Evolutionary conservation across 2,888 invertebrate genomes (phyloP).

Genomic region (Empis livida): DNA sequence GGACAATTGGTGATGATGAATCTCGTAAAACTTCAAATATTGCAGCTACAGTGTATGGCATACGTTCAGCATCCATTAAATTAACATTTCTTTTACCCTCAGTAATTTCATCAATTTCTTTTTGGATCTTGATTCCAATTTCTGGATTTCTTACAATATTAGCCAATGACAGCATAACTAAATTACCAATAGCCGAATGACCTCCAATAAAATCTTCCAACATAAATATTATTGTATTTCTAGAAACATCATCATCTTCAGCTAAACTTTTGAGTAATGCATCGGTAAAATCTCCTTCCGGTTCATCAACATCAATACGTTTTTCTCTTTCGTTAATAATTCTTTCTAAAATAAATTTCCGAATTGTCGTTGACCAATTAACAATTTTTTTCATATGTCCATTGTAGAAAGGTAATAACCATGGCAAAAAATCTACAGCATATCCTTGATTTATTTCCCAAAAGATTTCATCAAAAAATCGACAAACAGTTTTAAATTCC

Average conservation of each 20-base stretch:
- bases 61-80: conserved; percentile 45
- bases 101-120: conserved; percentile 45
- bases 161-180: conserved; percentile 58
- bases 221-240: conserved; percentile 63
- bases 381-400: conserved; percentile 52
- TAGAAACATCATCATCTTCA: conserved; percentile 48
- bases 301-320: conserved; percentile 38
- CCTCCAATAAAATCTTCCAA: conserved; percentile 74
- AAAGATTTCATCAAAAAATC: conserved; percentile 68
- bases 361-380: conserved; percentile 51
- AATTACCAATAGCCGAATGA: conserved; percentile 69
- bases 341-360: conserved; percentile 53
- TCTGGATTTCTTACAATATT: conserved; percentile 51
- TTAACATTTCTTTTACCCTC: conserved; percentile 41
- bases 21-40: conserved; percentile 61
- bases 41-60: conserved; percentile 67
- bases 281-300: conserved; percentile 61
- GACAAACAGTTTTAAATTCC: conserved; percentile 50
- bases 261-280: conserved; percentile 53
- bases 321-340: conserved; percentile 42
- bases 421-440: conserved; percentile 69
- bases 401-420: conserved; percentile 55
- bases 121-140: conserved; percentile 47
- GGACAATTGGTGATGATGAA: conserved; percentile 72
- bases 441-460: conserved; percentile 80